Percentiles rank a stretch among this genome's conserved stretches.
Conservation (phyloP, 2,797 vertebrate genomes). For the Anabas testudineus region DNA sequence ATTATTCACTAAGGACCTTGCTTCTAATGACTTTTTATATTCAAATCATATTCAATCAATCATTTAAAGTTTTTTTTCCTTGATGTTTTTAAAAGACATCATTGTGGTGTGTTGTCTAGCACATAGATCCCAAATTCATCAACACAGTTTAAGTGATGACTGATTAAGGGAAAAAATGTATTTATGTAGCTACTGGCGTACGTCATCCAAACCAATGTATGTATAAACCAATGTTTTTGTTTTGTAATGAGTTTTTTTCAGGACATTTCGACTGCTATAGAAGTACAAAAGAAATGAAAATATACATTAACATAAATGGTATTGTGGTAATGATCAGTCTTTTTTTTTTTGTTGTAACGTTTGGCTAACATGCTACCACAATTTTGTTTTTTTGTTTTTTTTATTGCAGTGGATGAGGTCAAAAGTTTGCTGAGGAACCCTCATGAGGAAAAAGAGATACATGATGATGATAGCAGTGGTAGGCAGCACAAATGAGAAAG, state of each 20-base stretch:
- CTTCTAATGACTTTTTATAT: no score
- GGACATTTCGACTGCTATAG: background rate
- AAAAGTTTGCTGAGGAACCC: background rate
- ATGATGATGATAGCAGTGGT: background rate
- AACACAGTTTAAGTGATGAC: no score
- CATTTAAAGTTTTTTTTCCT: no score
- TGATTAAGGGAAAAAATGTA: fast-evolving
- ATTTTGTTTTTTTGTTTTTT: background rate
- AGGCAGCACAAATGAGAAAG: background rate
- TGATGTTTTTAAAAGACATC: no score
- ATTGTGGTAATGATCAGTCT: background rate
- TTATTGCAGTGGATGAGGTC: background rate
- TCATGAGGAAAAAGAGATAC: background rate
- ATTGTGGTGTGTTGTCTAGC: no score
- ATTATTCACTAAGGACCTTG: no score
- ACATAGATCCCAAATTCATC: no score
- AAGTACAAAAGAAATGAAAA: background rate
- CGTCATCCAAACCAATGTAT: constrained; percentile 1
- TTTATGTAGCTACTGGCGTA: background rate
- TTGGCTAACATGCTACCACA: background rate
- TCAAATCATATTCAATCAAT: no score
- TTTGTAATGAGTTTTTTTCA: no score
- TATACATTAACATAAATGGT: background rate
- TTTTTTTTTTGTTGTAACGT: background rate
- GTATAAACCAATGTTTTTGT: no score